Base-by-base conservation (phyloP, 2,888 invertebrate species). In the Aphodius sticticus region DNA sequence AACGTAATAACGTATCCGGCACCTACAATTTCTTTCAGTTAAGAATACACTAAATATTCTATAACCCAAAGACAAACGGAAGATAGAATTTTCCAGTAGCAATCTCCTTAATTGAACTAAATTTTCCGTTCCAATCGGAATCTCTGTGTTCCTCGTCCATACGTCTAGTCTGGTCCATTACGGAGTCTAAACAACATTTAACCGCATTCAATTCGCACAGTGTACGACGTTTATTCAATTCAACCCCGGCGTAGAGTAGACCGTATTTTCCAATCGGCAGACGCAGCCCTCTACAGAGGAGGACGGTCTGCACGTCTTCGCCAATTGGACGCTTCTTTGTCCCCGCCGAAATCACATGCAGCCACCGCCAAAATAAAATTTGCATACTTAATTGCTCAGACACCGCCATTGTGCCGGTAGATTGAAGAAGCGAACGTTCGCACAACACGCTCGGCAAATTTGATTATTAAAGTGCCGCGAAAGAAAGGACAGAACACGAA, bases 361-460 rank as follows among this genome's bases (percentile, higher is more conserved):
- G 83, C 53, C 53, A 53, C 84, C 82, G 81, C 85, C 85, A 85
- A 86, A 86, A 86, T 86, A 86, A 86, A 86, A 86, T 86, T 86
- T 86, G 85, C 86, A 86, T 86, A 86, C 84, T 86, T 86, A 86
- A 86, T 86, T 86, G 53, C 53, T 53, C 53, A 53, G 53, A 53
- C 53, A 53, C 9, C 53, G 53, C 53, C 53, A 53, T 53, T 53
- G 53, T 53, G 53, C 53, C 53, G 53, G 53, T 53, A 53, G 53
- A 53, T 53, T 53, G 53, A 53, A 53, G 53, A 53, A 53, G 53
- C 7, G 53, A 53, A 12, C 53, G 53, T 9, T 7, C 9, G 53
- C 53, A 53, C 53, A 53, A 53, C 53, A 53, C 53, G 53, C 53
- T 53, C 53, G 53, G 53, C 53, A 53, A 53, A 53, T 53, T 53